Percentiles rank a stretch among this genome's conserved stretches.
phyloP scores from a whole-genome alignment of 2,113 vertebrate species.

The Mirounga angustirostris region DNA sequence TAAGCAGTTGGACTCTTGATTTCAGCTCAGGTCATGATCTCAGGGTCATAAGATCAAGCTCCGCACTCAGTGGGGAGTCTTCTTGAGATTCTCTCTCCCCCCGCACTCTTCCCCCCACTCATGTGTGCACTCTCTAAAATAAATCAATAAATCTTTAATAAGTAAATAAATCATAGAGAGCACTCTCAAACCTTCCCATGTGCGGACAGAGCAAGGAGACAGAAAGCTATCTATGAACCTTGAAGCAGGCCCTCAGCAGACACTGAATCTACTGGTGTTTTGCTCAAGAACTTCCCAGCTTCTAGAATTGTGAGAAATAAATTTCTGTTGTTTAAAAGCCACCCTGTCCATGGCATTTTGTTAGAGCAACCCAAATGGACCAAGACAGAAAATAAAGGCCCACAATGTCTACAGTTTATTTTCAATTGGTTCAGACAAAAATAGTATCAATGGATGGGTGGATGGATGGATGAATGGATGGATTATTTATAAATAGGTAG shows the following conservation, averaged over 20 bases:
- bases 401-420: neutral
- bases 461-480: neutral
- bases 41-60: neutral
- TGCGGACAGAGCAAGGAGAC: neutral
- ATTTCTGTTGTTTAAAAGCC: neutral
- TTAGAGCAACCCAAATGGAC: neutral
- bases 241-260: neutral
- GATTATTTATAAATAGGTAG: neutral
- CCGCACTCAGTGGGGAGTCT: neutral
- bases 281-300: neutral
- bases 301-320: neutral
- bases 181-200: neutral
- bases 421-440: neutral
- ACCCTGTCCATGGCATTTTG: neutral
- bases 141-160: neutral
- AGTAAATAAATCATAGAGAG: neutral
- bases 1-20: neutral
- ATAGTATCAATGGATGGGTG: neutral
- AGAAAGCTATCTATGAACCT: neutral
- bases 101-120: neutral
- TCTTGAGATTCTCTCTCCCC: neutral
- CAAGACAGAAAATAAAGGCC: constrained; percentile 19
- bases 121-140: neutral
- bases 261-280: neutral
- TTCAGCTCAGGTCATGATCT: neutral